phyloP scores from a whole-genome alignment of 1,140 invertebrate species.

The Parapsyche elsis region DNA sequence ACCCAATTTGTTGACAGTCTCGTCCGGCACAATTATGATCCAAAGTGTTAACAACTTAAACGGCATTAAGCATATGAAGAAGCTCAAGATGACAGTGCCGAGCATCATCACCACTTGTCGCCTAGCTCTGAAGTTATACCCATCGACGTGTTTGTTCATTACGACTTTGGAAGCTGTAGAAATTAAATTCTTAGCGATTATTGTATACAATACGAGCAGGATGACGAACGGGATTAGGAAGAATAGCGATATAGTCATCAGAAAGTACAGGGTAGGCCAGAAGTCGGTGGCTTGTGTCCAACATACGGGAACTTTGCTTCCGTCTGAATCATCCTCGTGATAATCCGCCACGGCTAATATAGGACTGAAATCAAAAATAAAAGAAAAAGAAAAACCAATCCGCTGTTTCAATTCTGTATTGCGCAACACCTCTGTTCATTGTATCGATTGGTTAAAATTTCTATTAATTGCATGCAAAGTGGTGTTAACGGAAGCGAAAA shows the following conservation, averaged over 20 bases:
- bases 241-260: slow-evolving; percentile 77
- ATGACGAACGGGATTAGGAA: slow-evolving; percentile 82
- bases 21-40: slow-evolving; percentile 75
- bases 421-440: neutral
- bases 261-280: slow-evolving; percentile 79
- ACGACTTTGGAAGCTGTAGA: slow-evolving; percentile 71
- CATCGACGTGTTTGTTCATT: slow-evolving; percentile 71
- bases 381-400: slow-evolving; percentile 3
- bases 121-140: slow-evolving; percentile 72
- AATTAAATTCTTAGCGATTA: slow-evolving; percentile 81
- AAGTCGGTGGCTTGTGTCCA: slow-evolving; percentile 73
- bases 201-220: slow-evolving; percentile 79
- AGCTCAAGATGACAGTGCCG: slow-evolving; percentile 83
- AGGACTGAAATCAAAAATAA: slow-evolving; percentile 68
- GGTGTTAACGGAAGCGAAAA: neutral
- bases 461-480: neutral
- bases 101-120: slow-evolving; percentile 85
- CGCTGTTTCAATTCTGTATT: neutral
- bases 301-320: slow-evolving; percentile 70
- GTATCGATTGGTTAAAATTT: neutral
- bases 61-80: slow-evolving; percentile 88
- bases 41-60: slow-evolving; percentile 86
- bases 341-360: slow-evolving; percentile 74
- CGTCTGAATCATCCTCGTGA: slow-evolving; percentile 68
- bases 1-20: slow-evolving; percentile 71